Conservation (phyloP, 2,888 invertebrate genomes). For the Spodoptera picta region DNA sequence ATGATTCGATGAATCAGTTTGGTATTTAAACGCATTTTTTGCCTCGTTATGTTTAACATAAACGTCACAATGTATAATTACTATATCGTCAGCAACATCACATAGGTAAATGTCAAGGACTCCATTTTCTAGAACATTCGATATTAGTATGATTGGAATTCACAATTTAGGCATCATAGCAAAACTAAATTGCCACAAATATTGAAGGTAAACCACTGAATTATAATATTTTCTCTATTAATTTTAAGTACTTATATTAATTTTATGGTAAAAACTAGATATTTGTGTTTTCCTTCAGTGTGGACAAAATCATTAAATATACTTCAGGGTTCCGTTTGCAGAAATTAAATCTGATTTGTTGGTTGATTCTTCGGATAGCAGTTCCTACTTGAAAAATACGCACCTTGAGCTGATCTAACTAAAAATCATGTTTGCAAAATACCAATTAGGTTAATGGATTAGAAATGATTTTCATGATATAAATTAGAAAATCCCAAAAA, state of each 20-base stretch:
- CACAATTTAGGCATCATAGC: constrained; percentile 5
- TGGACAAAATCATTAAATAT: too few species aligned
- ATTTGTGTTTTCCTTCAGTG: not conserved
- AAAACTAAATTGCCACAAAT: constrained; percentile 11
- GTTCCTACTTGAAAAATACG: too few species aligned
- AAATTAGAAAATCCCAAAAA: too few species aligned
- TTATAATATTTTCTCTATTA: constrained; percentile 2
- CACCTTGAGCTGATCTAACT: too few species aligned
- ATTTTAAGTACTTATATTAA: constrained; percentile 7
- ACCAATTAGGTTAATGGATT: too few species aligned
- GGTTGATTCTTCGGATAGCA: too few species aligned
- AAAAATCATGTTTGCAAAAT: too few species aligned
- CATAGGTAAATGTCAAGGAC: constrained; percentile 38
- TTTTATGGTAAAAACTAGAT: not conserved
- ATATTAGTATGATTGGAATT: constrained; percentile 8
- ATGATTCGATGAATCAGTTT: constrained; percentile 8
- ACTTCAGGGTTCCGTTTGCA: too few species aligned
- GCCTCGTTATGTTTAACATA: not conserved
- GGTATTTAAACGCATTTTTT: not conserved
- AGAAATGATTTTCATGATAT: too few species aligned
- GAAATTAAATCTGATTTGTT: too few species aligned
- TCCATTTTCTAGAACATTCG: constrained; percentile 8
- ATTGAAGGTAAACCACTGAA: constrained; percentile 36
- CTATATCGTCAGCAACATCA: not conserved
- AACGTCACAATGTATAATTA: not conserved